Base-by-base conservation (phyloP, 2,797 vertebrate genomes). In the Sebastes wilsoni region DNA sequence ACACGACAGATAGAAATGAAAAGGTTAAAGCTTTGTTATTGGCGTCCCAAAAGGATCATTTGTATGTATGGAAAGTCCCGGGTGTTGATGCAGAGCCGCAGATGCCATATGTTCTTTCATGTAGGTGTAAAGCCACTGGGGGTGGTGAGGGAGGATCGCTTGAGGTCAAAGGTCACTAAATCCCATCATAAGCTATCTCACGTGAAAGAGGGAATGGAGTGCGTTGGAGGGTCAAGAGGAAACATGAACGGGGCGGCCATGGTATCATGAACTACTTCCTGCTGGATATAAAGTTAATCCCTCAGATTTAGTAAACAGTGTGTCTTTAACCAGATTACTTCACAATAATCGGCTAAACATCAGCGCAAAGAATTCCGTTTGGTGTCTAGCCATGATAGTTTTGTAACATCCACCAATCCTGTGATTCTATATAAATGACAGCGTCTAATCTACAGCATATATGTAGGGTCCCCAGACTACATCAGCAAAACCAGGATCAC, bases 301-400 rank as follows among this genome's bases (percentile, higher is more conserved):
- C 56, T 52, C 20, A 82, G 87, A 83, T 90, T 89, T 78, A 89
- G 77, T 82, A 75, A 81, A 84, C 83, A 87, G 84, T 80, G 75
- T 60, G 66, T 75, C 83, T 89, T 90, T 91, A 93, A 90, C 90
- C 87, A 93, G 92, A 93, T 94, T 92, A 93, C 36, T 77, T 73
- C 68, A 14, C 56, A 20, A 71, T 90, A 90, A 91, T 92, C 88
- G 62, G 72, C 84, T 88, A 32, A 91, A 86, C 79, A 78, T 85
- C 77, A 46, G 32, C 1, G 79, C 68, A 46, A 82, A 72, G 62
- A 80, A 70, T 82, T 81, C 72, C 36, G 75, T 85, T 77, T 72
- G 75, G 72, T 52, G 79, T 85, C 80, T 79, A 34, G 87, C 74
- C 90, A 38, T 79, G 42, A 82, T 49, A 81, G 75, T 83, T 87